phyloP scores from a whole-genome alignment of 1,140 invertebrate species.

The Pygmarrhopalites habei region DNA sequence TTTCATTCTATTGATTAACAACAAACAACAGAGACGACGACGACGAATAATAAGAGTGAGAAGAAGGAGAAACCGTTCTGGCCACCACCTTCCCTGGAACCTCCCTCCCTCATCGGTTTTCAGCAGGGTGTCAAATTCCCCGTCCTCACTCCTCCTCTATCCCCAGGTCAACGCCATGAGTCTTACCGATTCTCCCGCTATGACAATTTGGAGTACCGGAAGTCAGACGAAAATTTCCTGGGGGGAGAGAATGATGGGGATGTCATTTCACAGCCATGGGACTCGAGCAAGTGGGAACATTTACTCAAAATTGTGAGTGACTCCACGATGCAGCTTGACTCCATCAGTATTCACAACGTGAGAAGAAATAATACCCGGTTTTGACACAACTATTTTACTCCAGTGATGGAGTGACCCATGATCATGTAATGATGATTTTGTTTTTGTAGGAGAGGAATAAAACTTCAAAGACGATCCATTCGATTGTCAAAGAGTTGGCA shows the following conservation, averaged over 20 bases:
- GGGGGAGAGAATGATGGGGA: slow-evolving; percentile 21
- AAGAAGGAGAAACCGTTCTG: too few species aligned
- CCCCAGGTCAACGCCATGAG: slow-evolving; percentile 14
- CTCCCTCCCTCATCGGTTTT: too few species aligned
- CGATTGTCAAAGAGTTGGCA: slow-evolving; percentile 30
- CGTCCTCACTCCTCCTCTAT: slow-evolving; percentile 23
- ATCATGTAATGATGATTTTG: slow-evolving; percentile 21
- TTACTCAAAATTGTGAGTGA: slow-evolving; percentile 35
- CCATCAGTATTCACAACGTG: slow-evolving; percentile 7
- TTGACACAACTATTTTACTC: too few species aligned
- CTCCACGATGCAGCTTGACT: slow-evolving; percentile 37
- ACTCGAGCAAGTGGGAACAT: slow-evolving; percentile 32
- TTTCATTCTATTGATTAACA: too few species aligned
- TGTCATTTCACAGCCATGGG: slow-evolving; percentile 37
- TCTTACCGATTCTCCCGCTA: slow-evolving; percentile 36
- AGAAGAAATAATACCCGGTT: neutral
- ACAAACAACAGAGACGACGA: too few species aligned
- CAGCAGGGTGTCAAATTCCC: slow-evolving; percentile 23
- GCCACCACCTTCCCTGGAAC: too few species aligned
- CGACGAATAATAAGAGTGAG: too few species aligned
- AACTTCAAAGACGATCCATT: slow-evolving; percentile 25
- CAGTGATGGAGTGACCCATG: neutral
- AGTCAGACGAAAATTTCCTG: slow-evolving; percentile 14
- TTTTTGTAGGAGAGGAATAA: slow-evolving; percentile 23
- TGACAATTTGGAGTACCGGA: slow-evolving; percentile 35